Evolutionary conservation across 1,140 invertebrate genomes (phyloP), one percentile per base, ranked within the genome.

Genomic region (Hormaphis cornu): DNA sequence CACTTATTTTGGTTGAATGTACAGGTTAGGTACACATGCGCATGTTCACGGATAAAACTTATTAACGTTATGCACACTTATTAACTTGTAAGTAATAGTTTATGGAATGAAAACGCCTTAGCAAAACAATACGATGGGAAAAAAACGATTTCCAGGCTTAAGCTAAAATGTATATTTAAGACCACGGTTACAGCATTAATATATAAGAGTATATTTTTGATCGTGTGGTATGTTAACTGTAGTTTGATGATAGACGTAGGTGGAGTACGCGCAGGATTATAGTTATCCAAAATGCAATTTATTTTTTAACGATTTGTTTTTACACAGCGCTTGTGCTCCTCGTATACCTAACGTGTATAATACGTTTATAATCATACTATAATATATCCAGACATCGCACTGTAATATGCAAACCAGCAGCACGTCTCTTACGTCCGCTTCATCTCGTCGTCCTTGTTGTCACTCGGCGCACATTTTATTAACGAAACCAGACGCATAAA

Each of bases 401-500:
- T n/a, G n/a, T n/a, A 58, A 40, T 58, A 58, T 58, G 22, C 54
- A 58, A 40, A 58, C 54, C 20, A 58, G 40, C 54, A 58, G 40
- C 54, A 58, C 22, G 30, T 54, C 30, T 20, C 20, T 35, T 54
- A 58, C 54, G 33, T 58, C 54, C 35, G 35, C 20, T 58, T 58
- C 54, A 40, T 58, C 54, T 58, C 35, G 24, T 30, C 30, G 58
- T 63, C 58, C 58, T 63, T 63, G 58, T 63, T 46, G 28, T 40
- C 58, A 63, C 58, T 61, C 42, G 42, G 58, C 44, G 24, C 28
- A 30, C 40, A 63, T 63, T 63, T 63, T 63, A 63, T 40, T 63
- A 30, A 63, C 58, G 35, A 28, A 44, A 24, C 58, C 58, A 63
- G 58, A 63, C 58, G n/a, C 58, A 63, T 63, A 63, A 63, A 63